Percentiles rank a stretch among this genome's conserved stretches.
Evolutionary conservation across 1,140 invertebrate species (phyloP).

Genomic region (Drosophila orena): DNA sequence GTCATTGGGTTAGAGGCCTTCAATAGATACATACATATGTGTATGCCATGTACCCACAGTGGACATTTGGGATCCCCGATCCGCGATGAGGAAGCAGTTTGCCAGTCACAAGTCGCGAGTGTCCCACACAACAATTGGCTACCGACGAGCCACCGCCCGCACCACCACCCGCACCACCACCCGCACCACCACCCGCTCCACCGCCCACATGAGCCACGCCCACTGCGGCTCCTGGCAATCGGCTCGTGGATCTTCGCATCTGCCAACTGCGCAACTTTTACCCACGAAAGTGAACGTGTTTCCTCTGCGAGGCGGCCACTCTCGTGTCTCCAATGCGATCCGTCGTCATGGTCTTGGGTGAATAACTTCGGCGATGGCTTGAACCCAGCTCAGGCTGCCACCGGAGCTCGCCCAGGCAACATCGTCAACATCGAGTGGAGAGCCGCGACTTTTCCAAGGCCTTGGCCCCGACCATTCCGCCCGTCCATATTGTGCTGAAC

Average conservation of each 20-base stretch:
- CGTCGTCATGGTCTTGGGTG: slow-evolving; percentile 62
- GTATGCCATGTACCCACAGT: neutral
- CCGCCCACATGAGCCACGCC: slow-evolving; percentile 1
- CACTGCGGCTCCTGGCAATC: slow-evolving; percentile 10
- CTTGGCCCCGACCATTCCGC: neutral
- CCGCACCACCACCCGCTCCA: neutral
- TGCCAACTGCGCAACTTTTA: slow-evolving; percentile 60
- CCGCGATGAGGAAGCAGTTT: slow-evolving; percentile 47
- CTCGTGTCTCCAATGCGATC: slow-evolving; percentile 7
- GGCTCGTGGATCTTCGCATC: slow-evolving; percentile 33
- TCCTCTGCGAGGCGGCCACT: slow-evolving; percentile 17
- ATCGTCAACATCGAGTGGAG: slow-evolving; percentile 34
- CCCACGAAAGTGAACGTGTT: slow-evolving; percentile 81
- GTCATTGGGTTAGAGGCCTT: neutral
- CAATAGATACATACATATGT: neutral
- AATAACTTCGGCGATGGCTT: slow-evolving; percentile 77
- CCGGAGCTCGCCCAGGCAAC: slow-evolving; percentile 55
- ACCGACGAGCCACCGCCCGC: slow-evolving; percentile 1
- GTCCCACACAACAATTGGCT: slow-evolving; percentile 24
- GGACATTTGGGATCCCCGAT: slow-evolving; percentile 5
- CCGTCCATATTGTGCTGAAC: neutral
- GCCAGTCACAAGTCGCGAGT: neutral
- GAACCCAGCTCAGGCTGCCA: slow-evolving; percentile 72
- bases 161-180: slow-evolving; percentile 2
- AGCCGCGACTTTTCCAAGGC: slow-evolving; percentile 5